Conservation (phyloP, 2,797 vertebrate species). For the Hybognathus amarus region DNA sequence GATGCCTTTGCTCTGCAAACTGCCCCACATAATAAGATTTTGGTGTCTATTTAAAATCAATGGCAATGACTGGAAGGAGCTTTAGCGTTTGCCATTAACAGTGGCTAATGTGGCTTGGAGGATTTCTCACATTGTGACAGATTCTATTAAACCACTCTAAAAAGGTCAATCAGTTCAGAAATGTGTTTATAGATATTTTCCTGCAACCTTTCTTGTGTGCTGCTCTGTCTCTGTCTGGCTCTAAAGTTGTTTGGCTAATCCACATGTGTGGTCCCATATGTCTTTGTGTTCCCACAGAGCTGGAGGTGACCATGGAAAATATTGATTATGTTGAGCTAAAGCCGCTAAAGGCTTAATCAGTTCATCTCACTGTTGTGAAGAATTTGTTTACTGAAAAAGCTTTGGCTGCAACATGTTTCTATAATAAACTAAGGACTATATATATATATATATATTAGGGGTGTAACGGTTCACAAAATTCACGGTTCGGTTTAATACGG, state of each 20-base stretch:
- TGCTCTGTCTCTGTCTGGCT: slow-evolving; percentile 37
- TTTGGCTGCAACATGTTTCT: background rate
- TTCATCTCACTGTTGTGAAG: slow-evolving; percentile 10
- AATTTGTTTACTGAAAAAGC: background rate
- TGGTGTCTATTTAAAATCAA: slow-evolving; percentile 54
- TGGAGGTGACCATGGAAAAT: slow-evolving; percentile 26
- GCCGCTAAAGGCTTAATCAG: slow-evolving; percentile 2
- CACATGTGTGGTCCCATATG: slow-evolving; percentile 40
- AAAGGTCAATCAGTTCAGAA: slow-evolving; percentile 65
- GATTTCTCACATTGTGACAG: slow-evolving; percentile 60
- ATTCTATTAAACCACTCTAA: slow-evolving; percentile 59
- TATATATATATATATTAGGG: background rate
- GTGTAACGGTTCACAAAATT: no score
- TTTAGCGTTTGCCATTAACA: slow-evolving; percentile 43
- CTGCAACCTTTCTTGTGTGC: slow-evolving; percentile 40
- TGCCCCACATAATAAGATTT: slow-evolving; percentile 54
- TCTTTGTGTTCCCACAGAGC: slow-evolving; percentile 36
- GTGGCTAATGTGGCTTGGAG: slow-evolving; percentile 43
- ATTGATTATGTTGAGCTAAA: slow-evolving; percentile 46
- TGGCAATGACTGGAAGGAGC: slow-evolving; percentile 50
- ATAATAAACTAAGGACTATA: background rate
- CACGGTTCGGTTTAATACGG: no score
- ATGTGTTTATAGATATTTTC: slow-evolving; percentile 61
- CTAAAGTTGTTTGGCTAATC: slow-evolving; percentile 34
- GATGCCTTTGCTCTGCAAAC: slow-evolving; percentile 37